Evolutionary conservation across 2,113 vertebrate species (phyloP), one percentile per base, ranked within the genome.

Genomic region (Fulica atra): DNA sequence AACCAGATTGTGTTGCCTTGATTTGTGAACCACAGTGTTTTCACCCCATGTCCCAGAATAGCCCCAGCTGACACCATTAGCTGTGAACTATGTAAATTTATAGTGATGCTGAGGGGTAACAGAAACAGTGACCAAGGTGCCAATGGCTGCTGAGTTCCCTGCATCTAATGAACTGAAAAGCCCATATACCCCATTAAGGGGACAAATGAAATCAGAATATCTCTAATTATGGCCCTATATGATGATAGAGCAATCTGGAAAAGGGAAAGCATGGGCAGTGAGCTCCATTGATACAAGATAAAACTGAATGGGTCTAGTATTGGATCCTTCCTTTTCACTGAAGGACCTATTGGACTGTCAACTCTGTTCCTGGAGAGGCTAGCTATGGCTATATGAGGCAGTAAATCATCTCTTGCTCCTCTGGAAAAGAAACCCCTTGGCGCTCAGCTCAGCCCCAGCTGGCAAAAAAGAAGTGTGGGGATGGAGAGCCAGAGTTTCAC

Each of bases 361-460:
- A 21, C 42, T 70, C 48, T 89, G 56, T 91, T 93, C 86, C 69
- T 95, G 73, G 44, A 89, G 81, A 73, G 48, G 36, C 61, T 91
- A 66, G 56, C 91, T 91, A 33, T 38, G 64, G 6, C 83, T 84
- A 13, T 10, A 26, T 29, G 42, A 87, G 48, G 38, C 48, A 84
- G 79, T 92, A 85, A 95, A 86, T 86, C 73, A 81, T 60, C 12
- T 93, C 56, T 38, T 80, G 33, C 59, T 95, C 66, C 15, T 87
- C 56, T 50, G 73, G 74, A 59, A 60, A 54, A 83, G 46, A 85
- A 90, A 60, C 15, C 42, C 68, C 18, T 88, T 96, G 79, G 85
- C 76, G 46, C 33, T 70, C 51, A 51, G 46, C 29, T 96, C 74
- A 82, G 29, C 21, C 40, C 15, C 24, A 60, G 57, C 68, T 93